phyloP scores from a whole-genome alignment of 92 coral and sea anemone genomes.

The Epizoanthus illoricatus region DNA sequence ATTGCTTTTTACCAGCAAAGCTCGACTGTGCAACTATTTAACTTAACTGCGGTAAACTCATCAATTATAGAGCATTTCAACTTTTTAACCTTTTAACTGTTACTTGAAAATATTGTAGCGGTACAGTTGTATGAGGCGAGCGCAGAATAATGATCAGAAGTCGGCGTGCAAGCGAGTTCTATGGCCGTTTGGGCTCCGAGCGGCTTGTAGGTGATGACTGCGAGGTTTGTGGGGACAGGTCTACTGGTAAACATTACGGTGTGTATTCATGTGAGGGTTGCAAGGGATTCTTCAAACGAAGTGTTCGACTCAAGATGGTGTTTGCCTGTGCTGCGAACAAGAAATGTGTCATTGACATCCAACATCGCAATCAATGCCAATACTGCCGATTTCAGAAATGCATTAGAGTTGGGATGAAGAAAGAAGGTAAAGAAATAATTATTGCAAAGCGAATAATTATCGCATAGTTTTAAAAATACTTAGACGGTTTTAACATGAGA shows the following conservation, averaged over 20 bases:
- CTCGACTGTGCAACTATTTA: background rate
- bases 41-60: background rate
- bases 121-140: background rate
- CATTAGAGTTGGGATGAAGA: constrained; percentile 71
- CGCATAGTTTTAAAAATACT: too few relatives aligned
- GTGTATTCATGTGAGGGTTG: constrained; percentile 82
- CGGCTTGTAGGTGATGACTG: constrained; percentile 14
- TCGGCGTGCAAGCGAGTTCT: constrained; percentile 18
- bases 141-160: constrained; percentile 13
- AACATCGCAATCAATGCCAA: constrained; percentile 78
- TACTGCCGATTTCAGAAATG: constrained; percentile 79
- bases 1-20: background rate
- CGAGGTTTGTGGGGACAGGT: constrained; percentile 70
- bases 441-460: too few relatives aligned
- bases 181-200: background rate
- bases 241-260: constrained; percentile 79
- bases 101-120: background rate
- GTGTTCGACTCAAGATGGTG: constrained; percentile 74
- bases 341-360: constrained; percentile 71
- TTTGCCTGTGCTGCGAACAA: constrained; percentile 67
- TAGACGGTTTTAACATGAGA: too few relatives aligned
- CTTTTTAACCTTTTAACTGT: constrained; percentile 28
- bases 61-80: constrained; percentile 30
- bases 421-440: constrained; percentile 52
- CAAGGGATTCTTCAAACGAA: constrained; percentile 80